Percentiles rank a stretch among this genome's conserved stretches.
Evolutionary conservation across 2,888 invertebrate species (phyloP).

Genomic region (Marasmarcha lunaedactyla): DNA sequence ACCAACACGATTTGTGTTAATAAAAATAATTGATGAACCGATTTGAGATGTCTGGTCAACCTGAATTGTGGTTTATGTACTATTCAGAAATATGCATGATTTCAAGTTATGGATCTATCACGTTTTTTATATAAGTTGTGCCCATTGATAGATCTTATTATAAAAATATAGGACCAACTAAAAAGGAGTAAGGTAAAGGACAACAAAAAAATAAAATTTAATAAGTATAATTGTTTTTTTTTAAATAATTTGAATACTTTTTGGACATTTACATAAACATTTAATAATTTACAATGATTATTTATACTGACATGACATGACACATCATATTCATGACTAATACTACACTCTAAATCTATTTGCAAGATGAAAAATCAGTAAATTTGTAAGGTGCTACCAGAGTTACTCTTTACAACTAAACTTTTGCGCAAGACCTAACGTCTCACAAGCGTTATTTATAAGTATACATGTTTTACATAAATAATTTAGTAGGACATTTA

Average conservation of each 20-base stretch:
- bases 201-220: conserved; percentile 58
- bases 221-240: conserved; percentile 63
- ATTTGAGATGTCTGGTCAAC: no score
- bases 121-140: no score
- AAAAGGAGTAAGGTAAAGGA: conserved; percentile 26
- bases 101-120: no score
- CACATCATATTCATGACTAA: conserved; percentile 64
- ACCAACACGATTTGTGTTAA: no score
- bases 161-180: not conserved
- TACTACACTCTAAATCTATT: conserved; percentile 61
- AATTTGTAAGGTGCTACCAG: conserved; percentile 62
- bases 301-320: conserved; percentile 69
- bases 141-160: no score
- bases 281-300: conserved; percentile 71
- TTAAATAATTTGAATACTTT: conserved; percentile 72
- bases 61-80: no score
- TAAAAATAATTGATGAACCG: no score
- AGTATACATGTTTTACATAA: conserved; percentile 68
- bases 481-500: conserved; percentile 62
- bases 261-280: conserved; percentile 72
- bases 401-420: conserved; percentile 58
- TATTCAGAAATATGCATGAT: no score
- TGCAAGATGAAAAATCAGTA: conserved; percentile 58
- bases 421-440: conserved; percentile 48
- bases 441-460: conserved; percentile 51